phyloP scores from a whole-genome alignment of 2,888 invertebrate genomes.

The Hemistola chrysoprasaria region DNA sequence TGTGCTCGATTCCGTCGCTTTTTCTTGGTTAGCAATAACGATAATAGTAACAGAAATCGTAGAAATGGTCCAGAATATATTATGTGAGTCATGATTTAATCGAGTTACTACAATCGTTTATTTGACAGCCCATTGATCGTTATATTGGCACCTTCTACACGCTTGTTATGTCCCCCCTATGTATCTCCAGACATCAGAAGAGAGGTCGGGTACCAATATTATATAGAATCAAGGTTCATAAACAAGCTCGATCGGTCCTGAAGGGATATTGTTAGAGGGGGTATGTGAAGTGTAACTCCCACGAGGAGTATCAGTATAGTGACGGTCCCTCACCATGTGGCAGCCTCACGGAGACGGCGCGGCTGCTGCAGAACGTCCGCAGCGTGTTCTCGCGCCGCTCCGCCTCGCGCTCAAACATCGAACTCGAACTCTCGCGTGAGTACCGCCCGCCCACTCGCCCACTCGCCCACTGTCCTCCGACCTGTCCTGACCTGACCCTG shows the following conservation, averaged over 20 bases:
- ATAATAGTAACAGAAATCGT: neutral
- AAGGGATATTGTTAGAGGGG: conserved; percentile 12
- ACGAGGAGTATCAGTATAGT: conserved; percentile 42
- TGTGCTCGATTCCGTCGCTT: too few species aligned
- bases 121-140: conserved; percentile 8
- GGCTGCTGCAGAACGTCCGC: conserved; percentile 96
- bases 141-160: conserved; percentile 23
- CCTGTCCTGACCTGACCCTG: too few species aligned
- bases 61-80: too few species aligned
- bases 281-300: neutral
- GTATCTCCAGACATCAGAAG: neutral
- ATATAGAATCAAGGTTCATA: too few species aligned
- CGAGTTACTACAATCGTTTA: conserved; percentile 12
- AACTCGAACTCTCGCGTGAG: conserved; percentile 97
- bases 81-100: neutral
- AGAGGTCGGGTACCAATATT: conserved; percentile 1
- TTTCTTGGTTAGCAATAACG: too few species aligned
- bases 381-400: conserved; percentile 94
- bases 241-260: too few species aligned
- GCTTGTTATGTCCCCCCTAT: conserved; percentile 16
- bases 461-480: too few species aligned
- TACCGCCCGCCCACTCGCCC: too few species aligned
- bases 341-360: conserved; percentile 98
- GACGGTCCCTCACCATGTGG: too few species aligned
- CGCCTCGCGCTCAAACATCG: conserved; percentile 89